Evolutionary conservation across 2,113 vertebrate species (phyloP), one percentile per base, ranked within the genome.

Genomic region (Campylomormyrus tamandua): DNA sequence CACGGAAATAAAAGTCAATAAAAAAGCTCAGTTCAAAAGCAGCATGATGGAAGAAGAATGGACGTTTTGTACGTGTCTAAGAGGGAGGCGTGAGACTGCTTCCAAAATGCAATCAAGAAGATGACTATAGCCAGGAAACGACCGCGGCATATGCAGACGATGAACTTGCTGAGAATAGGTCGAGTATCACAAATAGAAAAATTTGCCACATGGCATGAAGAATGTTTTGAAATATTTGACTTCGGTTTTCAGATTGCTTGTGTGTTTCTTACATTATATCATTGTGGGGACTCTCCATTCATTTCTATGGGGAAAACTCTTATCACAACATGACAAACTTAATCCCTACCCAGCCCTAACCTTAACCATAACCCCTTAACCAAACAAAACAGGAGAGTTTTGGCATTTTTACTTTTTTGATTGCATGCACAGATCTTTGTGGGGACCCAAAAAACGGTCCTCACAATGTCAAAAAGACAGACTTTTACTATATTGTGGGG

Each of bases 81-180:
- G 17, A 86, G 27, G 24, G 50, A 83, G 56, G 31, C 4, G 48
- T 46, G 35, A 80, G 80, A 24, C 21, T 58, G 31, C 53, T 85
- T 77, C 88, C 90, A 87, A 53, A 74, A 77, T 19, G 83, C 48
- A 87, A 87, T 90, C 31, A 87, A 77, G 31, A 89, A 31, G 24
- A 15, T 15, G 58, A 53, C 74, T 35, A 53, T 24, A 46, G 48
- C 35, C 46, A 77, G 17, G 8, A 35, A 89, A 35, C 46, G 42
- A 24, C 48, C 0, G 48, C 13, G 24, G 24, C 89, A 46, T 31
- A 66, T 84, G 77, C 56, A 66, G 50, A 15, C 21, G 83, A 46
- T 3, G 45, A 49, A n/a, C 90, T 50, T 45, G 31, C n/a, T 70
- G 88, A 90, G 83, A 21, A 87, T 19, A 24, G 70, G 39, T 24